Conservation (phyloP, 2,113 vertebrate species). For the Sterrhoptilus dennistouni region DNA sequence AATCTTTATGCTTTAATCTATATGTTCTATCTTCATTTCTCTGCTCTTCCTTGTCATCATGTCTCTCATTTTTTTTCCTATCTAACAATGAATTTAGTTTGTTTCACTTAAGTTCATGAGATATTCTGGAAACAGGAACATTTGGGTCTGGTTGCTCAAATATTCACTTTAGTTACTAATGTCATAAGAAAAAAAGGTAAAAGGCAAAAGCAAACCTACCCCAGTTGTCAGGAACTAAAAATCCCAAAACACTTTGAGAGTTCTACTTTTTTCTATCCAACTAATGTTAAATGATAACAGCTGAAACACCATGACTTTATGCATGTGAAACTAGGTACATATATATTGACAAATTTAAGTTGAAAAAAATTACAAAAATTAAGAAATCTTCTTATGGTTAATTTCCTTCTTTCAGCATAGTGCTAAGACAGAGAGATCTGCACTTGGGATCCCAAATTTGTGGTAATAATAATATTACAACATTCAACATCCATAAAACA, state of each 20-base stretch:
- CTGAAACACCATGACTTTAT: background rate
- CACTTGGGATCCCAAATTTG: background rate
- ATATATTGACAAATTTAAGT: background rate
- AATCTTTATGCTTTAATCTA: background rate
- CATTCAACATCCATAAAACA: background rate
- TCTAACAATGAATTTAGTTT: background rate
- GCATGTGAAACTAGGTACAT: no score
- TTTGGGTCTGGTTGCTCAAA: background rate
- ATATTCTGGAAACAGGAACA: background rate
- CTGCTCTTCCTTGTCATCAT: background rate
- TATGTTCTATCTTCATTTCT: background rate
- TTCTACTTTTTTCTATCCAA: background rate
- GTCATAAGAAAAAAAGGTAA: background rate
- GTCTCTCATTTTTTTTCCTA: background rate
- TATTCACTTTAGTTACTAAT: background rate
- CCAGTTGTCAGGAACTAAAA: background rate
- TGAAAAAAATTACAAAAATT: background rate
- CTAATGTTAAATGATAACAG: background rate
- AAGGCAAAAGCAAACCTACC: accelerated
- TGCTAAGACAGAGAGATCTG: background rate
- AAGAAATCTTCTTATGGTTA: background rate
- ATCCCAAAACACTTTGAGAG: background rate
- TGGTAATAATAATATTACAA: background rate
- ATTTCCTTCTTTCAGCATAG: background rate
- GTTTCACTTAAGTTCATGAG: background rate